Base-by-base conservation (phyloP, 2,797 vertebrate species). In the Poeciliopsis gracilis region DNA sequence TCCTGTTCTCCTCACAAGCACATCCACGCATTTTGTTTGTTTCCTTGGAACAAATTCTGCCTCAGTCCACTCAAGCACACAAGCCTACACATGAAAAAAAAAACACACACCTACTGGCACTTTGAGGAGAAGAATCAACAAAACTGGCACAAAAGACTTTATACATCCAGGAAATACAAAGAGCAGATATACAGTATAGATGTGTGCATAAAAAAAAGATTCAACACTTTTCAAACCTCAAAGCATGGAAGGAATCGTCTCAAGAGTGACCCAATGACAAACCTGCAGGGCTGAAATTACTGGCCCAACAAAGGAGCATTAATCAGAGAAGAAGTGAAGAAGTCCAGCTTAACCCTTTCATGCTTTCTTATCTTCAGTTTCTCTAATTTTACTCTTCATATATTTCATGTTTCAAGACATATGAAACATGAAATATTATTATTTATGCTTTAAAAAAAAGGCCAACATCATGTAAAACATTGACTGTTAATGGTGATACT, bases 11-110 rank as follows among this genome's bases (percentile, higher is more conserved):
- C 20, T 72, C 2, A 20, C 13, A n/a, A 74, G 63, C 5, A 75
- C 72, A 77, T 61, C 46, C 6, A 59, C 4, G 3, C n/a, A 71
- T 80, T 72, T 8, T 15, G 28, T 77, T 79, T 43, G n/a, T 46
- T 76, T 72, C 57, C 72, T 33, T 28, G 41, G 61, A 82, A 63
- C 57, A 59, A 45, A 73, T 53, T 49, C 11, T 72, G 75, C 75
- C 41, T 57, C 43, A 49, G 38, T 53, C 59, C 20, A 66, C 61
- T 74, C 30, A 73, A 4, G 69, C 36, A 63, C 38, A 73, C 2
- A 75, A 30, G 73, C 23, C 71, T 33, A 71, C 30, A 67, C 30
- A 16, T 28, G 0, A 36, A 47, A 38, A 51, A 51, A 46, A 51
- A 46, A 47, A 41, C 38, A 41, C 38, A 49, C 15, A 70, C 45